phyloP scores from a whole-genome alignment of 2,888 invertebrate genomes.

The Druceiella hillmani region DNA sequence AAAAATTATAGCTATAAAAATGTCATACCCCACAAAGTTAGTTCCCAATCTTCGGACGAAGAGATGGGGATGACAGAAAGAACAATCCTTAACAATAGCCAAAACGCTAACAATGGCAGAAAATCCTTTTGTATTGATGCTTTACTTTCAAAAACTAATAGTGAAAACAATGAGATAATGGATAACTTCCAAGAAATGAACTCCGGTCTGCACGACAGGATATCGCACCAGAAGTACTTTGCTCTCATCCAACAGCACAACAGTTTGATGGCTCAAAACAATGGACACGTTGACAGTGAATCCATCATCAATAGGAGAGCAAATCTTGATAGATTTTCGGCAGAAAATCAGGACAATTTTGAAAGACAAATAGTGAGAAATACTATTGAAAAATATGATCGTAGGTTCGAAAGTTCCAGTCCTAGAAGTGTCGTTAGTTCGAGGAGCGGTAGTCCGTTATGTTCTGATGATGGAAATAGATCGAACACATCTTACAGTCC shows the following conservation, averaged over 20 bases:
- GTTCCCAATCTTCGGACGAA: slow-evolving; percentile 8
- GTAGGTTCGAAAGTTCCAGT: slow-evolving; percentile 6
- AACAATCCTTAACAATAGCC: slow-evolving; percentile 33
- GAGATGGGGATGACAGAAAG: slow-evolving; percentile 44
- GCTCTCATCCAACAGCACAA: slow-evolving; percentile 39
- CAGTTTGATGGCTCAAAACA: slow-evolving; percentile 35
- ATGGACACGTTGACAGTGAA: slow-evolving; percentile 18
- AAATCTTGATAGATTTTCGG: slow-evolving; percentile 20
- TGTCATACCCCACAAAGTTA: too few species aligned
- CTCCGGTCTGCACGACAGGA: slow-evolving; percentile 34
- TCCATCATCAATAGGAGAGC: slow-evolving; percentile 14
- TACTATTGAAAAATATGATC: slow-evolving; percentile 40
- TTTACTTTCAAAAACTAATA: slow-evolving; percentile 58
- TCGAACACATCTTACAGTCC: slow-evolving; percentile 71
- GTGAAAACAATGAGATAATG: slow-evolving; percentile 29
- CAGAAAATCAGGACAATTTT: slow-evolving; percentile 34
- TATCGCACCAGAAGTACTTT: slow-evolving; percentile 37
- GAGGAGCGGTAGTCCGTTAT: slow-evolving; percentile 38
- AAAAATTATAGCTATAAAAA: too few species aligned
- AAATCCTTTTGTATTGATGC: slow-evolving; percentile 92
- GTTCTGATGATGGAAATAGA: slow-evolving; percentile 53
- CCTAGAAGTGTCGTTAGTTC: slow-evolving; percentile 33
- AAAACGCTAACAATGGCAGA: slow-evolving; percentile 34
- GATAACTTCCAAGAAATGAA: slow-evolving; percentile 33
- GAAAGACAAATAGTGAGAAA: slow-evolving; percentile 45